phyloP scores from a whole-genome alignment of 2,888 invertebrate species.

The Abrostola triplasia region DNA sequence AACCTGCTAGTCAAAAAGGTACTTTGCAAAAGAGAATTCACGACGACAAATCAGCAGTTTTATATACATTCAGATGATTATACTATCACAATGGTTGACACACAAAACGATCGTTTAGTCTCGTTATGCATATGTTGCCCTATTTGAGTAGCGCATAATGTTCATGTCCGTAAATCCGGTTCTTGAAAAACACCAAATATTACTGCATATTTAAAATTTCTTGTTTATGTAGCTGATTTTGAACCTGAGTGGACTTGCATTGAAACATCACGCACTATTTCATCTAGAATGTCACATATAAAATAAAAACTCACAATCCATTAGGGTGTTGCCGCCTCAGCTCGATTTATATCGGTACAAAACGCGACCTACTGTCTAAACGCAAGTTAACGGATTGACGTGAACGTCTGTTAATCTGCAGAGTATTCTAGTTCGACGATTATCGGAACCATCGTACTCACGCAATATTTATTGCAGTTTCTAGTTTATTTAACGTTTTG shows the following conservation, averaged over 20 bases:
- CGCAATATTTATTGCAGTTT: no score
- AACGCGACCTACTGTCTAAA: neutral
- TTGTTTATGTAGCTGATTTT: neutral
- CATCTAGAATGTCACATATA: constrained; percentile 36
- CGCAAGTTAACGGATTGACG: no score
- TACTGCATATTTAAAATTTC: no score
- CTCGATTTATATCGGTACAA: constrained; percentile 13
- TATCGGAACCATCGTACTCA: no score
- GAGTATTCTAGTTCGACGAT: neutral
- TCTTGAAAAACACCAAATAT: no score
- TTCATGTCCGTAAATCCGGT: neutral
- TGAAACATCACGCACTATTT: constrained; percentile 33
- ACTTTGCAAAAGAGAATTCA: constrained; percentile 75
- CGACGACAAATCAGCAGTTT: constrained; percentile 67
- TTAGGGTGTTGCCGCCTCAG: constrained; percentile 13
- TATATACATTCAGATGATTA: constrained; percentile 70
- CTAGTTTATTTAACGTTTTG: no score
- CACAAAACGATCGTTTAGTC: constrained; percentile 58
- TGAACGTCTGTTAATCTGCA: no score
- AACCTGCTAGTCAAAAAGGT: constrained; percentile 77
- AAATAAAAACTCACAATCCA: constrained; percentile 55
- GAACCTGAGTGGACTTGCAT: neutral
- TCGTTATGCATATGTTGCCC: constrained; percentile 36
- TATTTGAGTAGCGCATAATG: constrained; percentile 41
- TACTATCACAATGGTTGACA: constrained; percentile 75